phyloP scores from a whole-genome alignment of 2,113 vertebrate species.

The Notothenia rossii region DNA sequence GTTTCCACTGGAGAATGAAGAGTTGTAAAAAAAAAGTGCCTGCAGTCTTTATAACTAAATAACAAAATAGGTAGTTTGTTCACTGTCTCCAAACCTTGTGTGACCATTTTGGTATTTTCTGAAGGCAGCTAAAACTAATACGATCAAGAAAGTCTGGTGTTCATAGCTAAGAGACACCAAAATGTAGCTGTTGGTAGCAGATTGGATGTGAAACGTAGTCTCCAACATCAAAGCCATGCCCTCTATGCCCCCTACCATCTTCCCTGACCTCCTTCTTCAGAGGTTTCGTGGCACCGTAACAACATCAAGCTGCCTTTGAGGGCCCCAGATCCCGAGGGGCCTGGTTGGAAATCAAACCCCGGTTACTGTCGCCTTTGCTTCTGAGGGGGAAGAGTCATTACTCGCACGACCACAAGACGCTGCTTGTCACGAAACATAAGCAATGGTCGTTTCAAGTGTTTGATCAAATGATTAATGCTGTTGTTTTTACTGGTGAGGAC shows the following conservation, averaged over 20 bases:
- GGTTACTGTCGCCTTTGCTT: neutral
- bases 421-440: slow-evolving; percentile 2
- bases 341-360: slow-evolving; percentile 10
- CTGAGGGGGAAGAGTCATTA: slow-evolving; percentile 9
- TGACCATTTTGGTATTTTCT: neutral
- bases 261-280: slow-evolving; percentile 17
- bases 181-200: neutral
- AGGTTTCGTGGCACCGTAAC: slow-evolving; percentile 31
- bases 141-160: neutral
- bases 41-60: neutral
- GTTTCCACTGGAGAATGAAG: neutral
- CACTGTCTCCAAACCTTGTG: neutral
- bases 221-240: slow-evolving; percentile 29
- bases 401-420: slow-evolving; percentile 1
- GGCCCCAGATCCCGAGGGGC: slow-evolving; percentile 24
- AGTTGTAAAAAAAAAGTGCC: neutral
- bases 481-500: slow-evolving; percentile 4
- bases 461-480: slow-evolving; percentile 22
- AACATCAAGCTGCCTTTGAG: slow-evolving; percentile 22
- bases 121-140: neutral
- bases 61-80: neutral
- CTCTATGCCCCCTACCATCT: slow-evolving; percentile 29
- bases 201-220: slow-evolving; percentile 10
- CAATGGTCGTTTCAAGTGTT: neutral
- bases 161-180: slow-evolving; percentile 3